A percentile compares a stretch with the other conserved stretches of the same genome.
phyloP scores from a whole-genome alignment of 2,888 invertebrate species.

The Leucophenga montana region DNA sequence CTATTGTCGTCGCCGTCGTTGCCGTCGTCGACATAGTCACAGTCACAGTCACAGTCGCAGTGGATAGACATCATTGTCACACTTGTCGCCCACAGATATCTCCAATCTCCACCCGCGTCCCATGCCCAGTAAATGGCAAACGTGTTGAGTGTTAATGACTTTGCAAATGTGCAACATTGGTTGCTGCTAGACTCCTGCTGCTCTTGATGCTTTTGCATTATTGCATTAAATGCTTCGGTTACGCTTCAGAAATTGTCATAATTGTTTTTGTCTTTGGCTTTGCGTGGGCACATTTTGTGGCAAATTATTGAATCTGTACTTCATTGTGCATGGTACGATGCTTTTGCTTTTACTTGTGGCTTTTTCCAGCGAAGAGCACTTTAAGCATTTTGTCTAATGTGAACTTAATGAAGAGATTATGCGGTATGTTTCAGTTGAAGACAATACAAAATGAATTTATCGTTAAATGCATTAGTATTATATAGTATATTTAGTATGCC shows the following conservation, averaged over 20 bases:
- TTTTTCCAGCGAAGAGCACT: background rate
- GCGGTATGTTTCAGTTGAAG: too few species aligned
- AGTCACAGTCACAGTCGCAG: too few species aligned
- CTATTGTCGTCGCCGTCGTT: slow-evolving; percentile 15
- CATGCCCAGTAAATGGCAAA: background rate
- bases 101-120: background rate
- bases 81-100: background rate
- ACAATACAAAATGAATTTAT: too few species aligned
- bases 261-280: slow-evolving; percentile 45
- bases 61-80: slow-evolving; percentile 5
- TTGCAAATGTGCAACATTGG: slow-evolving; percentile 36
- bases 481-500: too few species aligned
- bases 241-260: slow-evolving; percentile 67
- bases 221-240: slow-evolving; percentile 65
- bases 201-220: slow-evolving; percentile 46
- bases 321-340: background rate
- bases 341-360: background rate
- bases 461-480: too few species aligned
- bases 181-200: background rate
- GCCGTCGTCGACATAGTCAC: background rate
- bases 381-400: too few species aligned
- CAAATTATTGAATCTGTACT: background rate
- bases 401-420: too few species aligned
- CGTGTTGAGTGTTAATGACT: slow-evolving; percentile 64
- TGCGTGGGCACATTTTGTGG: background rate